phyloP scores from a whole-genome alignment of 2,888 invertebrate genomes.

The Saturnia japonica region DNA sequence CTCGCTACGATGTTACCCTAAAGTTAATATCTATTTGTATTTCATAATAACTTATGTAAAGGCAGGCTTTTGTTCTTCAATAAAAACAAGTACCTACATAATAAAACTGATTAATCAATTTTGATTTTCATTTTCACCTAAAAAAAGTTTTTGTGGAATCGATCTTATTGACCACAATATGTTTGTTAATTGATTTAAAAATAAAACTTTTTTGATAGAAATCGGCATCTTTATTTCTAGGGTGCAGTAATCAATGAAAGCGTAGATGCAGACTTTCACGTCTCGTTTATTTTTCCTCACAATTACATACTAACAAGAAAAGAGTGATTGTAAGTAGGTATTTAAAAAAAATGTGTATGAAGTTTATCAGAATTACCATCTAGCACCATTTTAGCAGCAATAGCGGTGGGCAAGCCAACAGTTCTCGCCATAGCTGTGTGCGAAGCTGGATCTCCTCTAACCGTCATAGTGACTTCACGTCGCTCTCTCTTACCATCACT shows the following conservation, averaged over 20 bases:
- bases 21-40: too few species aligned
- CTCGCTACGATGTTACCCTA: too few species aligned
- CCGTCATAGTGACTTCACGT: conserved; percentile 92
- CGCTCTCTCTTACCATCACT: conserved; percentile 92
- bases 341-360: background rate
- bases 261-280: background rate
- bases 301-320: background rate
- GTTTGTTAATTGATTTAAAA: too few species aligned
- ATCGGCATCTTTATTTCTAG: background rate
- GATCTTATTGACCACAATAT: too few species aligned
- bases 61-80: too few species aligned
- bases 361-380: conserved; percentile 85
- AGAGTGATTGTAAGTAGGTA: too few species aligned
- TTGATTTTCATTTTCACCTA: too few species aligned
- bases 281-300: background rate
- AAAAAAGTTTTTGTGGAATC: too few species aligned
- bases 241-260: background rate
- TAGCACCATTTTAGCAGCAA: conserved; percentile 98
- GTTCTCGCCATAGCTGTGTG: conserved; percentile 95
- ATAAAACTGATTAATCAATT: too few species aligned
- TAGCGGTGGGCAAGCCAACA: conserved; percentile 92
- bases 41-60: too few species aligned
- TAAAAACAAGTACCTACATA: too few species aligned
- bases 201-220: too few species aligned
- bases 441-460: conserved; percentile 90